Base-by-base conservation (phyloP, 1,140 invertebrate species). In the Danaus plexippus region DNA sequence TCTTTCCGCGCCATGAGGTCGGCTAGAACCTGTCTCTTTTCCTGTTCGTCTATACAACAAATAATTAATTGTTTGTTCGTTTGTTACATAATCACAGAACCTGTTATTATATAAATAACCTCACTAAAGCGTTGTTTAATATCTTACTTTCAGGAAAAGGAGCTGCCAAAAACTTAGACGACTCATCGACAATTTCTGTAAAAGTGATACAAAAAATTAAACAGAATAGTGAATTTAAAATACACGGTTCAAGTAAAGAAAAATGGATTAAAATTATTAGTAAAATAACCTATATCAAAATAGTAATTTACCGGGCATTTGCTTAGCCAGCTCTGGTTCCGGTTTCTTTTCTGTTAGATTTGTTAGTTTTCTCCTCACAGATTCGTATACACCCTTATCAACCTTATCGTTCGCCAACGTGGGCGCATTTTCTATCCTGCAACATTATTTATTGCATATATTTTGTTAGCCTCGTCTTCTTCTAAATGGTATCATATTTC, bases 141-240 rank as follows among this genome's bases (percentile, higher is more conserved):
- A 65, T 52, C 77, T 74, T 66, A 80, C 75, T 75, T 48, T 80
- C 75, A 1, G 77, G 77, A 9, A 71, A 50, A 11, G 77, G 75
- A 10, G 59, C 43, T 22, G 75, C 65, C 11, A 80, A 57, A 66
- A 70, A 80, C 55, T 80, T 77, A 8, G 77, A 66, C 13, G 64
- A 57, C 12, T 76, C 71, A 8, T 77, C 77, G 11, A 80, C 47
- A 15, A 80, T 48, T 1, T 57, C 77, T 77, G 59, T 32, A 65
- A 61, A 43, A 32, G 22, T 32, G 22, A 6, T 8, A 32, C 22
- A 6, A 32, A 32, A 8, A 32, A 32, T 7, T 32, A 32, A 32
- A 32, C 5, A 4, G 2, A 32, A 32, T 32, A 32, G 5, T 3
- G 22, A 32, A 32, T 32, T 32, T 32, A 32, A 32, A 4, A 6